Evolutionary conservation across 2,797 vertebrate genomes (phyloP).

Genomic region (Apogon hyalosoma): DNA sequence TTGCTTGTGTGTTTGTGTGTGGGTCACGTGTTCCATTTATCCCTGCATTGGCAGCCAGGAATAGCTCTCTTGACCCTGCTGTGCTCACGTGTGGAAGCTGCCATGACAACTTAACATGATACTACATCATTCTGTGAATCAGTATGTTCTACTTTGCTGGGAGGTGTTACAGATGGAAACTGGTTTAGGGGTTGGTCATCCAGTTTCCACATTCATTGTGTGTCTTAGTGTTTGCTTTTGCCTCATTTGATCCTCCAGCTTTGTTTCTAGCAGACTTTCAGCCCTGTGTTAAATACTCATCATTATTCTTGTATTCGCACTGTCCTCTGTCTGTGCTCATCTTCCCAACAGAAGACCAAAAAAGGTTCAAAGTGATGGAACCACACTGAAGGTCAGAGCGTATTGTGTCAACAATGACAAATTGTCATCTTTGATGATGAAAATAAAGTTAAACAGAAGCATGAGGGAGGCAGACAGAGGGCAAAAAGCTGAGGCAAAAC

Average conservation of each 20-base stretch:
- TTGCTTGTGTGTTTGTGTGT: constrained; percentile 17
- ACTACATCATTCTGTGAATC: constrained; percentile 32
- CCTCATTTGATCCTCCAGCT: constrained; percentile 38
- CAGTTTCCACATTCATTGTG: constrained; percentile 9
- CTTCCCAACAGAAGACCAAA: constrained; percentile 33
- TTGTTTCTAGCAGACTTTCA: constrained; percentile 27
- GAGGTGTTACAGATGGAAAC: constrained; percentile 21
- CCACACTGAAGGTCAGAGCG: constrained; percentile 46
- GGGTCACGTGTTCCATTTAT: constrained; percentile 26
- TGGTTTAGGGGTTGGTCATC: constrained; percentile 2
- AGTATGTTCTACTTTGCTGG: background rate
- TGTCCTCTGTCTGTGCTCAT: constrained; percentile 35
- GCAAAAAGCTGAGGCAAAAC: background rate
- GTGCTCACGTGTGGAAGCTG: constrained; percentile 41
- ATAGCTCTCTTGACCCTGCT: constrained; percentile 45
- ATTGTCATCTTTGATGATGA: constrained; percentile 57
- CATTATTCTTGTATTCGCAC: constrained; percentile 29
- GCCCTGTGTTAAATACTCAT: constrained; percentile 34
- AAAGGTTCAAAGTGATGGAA: constrained; percentile 49
- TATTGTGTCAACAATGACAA: constrained; percentile 57
- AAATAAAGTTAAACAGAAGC: constrained; percentile 55
- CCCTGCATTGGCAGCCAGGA: constrained; percentile 42
- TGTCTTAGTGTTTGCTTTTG: constrained; percentile 27
- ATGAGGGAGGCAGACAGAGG: constrained; percentile 21
- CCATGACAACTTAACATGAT: constrained; percentile 36